These are phyloP conservation scores for Acleris cristana DNA, from an alignment of 2,888 invertebrate species.

Conservation along the genomic window DNA sequence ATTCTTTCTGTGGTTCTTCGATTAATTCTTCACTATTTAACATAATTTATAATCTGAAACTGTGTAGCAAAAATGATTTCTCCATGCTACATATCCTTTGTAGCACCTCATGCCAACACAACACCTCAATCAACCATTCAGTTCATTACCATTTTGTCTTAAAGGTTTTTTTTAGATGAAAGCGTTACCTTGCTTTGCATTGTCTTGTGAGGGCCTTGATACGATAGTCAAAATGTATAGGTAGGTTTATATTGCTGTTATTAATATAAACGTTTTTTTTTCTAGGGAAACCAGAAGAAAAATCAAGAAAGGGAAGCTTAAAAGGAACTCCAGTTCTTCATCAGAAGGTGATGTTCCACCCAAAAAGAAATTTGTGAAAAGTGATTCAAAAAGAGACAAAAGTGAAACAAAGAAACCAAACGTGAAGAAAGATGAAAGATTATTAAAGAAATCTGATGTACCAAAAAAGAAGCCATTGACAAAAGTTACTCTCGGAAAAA, in stretches of 20 bases:
- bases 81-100: too few relatives aligned
- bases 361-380: conserved; percentile 81
- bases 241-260: background rate
- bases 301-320: conserved; percentile 80
- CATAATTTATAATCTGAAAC: too few relatives aligned
- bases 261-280: conserved; percentile 30
- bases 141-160: too few relatives aligned
- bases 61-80: too few relatives aligned
- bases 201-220: too few relatives aligned
- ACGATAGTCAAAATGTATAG: too few relatives aligned
- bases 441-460: conserved; percentile 68
- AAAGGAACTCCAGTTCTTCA: conserved; percentile 85
- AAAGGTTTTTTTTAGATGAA: too few relatives aligned
- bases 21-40: too few relatives aligned
- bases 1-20: too few relatives aligned
- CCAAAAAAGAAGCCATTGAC: conserved; percentile 66
- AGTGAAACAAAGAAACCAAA: conserved; percentile 72
- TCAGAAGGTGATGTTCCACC: conserved; percentile 85
- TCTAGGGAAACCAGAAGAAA: conserved; percentile 78
- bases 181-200: too few relatives aligned
- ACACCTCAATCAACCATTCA: too few relatives aligned
- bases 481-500: conserved; percentile 71
- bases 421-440: conserved; percentile 73
- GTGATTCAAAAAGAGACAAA: conserved; percentile 72
- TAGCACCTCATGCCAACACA: too few relatives aligned